Evolutionary conservation across 2,888 invertebrate species (phyloP).

Genomic region (Athalia rosae): DNA sequence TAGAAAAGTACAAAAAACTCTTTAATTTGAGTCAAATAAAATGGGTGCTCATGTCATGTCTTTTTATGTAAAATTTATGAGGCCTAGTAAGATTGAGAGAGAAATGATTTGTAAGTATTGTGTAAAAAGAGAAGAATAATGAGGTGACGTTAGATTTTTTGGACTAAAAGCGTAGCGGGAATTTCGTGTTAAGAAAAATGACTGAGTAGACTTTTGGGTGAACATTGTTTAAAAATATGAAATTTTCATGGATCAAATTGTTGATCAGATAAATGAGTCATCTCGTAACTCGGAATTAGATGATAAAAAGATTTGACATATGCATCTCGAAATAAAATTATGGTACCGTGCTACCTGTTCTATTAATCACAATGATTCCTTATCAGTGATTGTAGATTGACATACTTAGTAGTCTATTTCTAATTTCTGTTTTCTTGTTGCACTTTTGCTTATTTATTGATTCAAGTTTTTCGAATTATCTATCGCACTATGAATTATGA

Average conservation of each 20-base stretch:
- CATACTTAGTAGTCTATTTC: slow-evolving; percentile 55
- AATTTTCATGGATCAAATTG: too few relatives aligned
- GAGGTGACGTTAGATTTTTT: slow-evolving; percentile 21
- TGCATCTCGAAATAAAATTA: slow-evolving; percentile 36
- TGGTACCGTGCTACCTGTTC: slow-evolving; percentile 43
- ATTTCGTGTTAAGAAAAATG: slow-evolving; percentile 34
- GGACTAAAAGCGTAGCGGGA: slow-evolving; percentile 4
- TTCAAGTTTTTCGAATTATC: slow-evolving; percentile 61
- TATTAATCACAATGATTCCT: slow-evolving; percentile 36
- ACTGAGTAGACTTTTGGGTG: slow-evolving; percentile 31
- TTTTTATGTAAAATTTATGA: slow-evolving; percentile 41
- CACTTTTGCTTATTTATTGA: slow-evolving; percentile 71
- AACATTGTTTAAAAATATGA: not conserved
- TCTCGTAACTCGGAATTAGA: slow-evolving; percentile 23
- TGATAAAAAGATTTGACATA: slow-evolving; percentile 43
- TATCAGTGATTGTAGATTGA: slow-evolving; percentile 35
- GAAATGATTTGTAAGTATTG: slow-evolving; percentile 38
- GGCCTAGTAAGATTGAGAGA: slow-evolving; percentile 42
- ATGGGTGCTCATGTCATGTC: slow-evolving; percentile 44
- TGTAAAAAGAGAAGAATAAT: slow-evolving; percentile 7
- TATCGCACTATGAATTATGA: slow-evolving; percentile 62
- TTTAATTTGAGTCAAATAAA: slow-evolving; percentile 42
- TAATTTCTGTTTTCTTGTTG: slow-evolving; percentile 64
- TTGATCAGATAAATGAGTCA: too few relatives aligned
- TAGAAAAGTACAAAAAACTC: slow-evolving; percentile 70